phyloP scores from a whole-genome alignment of 1,140 invertebrate genomes.

The Polypedilum vanderplanki region DNA sequence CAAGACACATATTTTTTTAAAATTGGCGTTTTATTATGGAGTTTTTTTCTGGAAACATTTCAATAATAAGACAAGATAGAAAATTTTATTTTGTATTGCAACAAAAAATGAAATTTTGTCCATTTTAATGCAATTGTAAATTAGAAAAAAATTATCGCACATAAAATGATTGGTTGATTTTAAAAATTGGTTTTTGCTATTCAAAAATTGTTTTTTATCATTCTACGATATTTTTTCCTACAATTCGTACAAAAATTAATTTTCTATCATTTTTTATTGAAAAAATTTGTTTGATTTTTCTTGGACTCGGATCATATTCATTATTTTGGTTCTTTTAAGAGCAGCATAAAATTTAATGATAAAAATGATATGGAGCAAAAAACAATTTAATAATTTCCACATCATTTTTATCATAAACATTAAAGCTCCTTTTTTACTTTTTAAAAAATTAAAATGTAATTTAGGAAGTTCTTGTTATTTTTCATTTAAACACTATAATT shows the following conservation, averaged over 20 bases:
- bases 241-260: constrained; percentile 1
- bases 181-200: background rate
- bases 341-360: too few relatives aligned
- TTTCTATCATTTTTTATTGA: background rate
- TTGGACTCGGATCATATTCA: background rate
- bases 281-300: constrained; percentile 3
- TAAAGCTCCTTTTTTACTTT: too few relatives aligned
- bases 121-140: too few relatives aligned
- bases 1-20: constrained; percentile 15
- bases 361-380: too few relatives aligned
- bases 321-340: background rate
- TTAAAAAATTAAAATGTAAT: too few relatives aligned
- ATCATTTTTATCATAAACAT: too few relatives aligned
- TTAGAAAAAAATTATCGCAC: background rate
- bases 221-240: background rate
- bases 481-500: too few relatives aligned
- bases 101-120: too few relatives aligned
- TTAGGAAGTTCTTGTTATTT: too few relatives aligned
- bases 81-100: too few relatives aligned
- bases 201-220: background rate
- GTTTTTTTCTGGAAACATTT: background rate
- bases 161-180: background rate
- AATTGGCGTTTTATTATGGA: constrained; percentile 12
- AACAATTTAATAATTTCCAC: too few relatives aligned
- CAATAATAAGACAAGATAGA: background rate